These are phyloP conservation scores for Belgica antarctica DNA, from an alignment of 2,888 invertebrate genomes.

Conservation along the genomic window DNA sequence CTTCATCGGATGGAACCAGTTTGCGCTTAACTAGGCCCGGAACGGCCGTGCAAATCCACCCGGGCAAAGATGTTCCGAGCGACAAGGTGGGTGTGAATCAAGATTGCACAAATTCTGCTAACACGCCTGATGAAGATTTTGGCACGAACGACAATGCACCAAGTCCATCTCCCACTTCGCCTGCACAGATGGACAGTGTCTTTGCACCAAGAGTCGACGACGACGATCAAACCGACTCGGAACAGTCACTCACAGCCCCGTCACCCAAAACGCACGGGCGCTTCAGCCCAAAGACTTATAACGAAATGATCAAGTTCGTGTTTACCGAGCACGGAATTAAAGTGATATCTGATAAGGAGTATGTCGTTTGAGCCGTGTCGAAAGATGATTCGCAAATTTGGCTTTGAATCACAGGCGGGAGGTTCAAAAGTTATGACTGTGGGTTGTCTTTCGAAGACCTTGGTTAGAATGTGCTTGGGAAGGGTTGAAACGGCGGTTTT, in stretches of 20 bases:
- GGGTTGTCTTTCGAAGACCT: too few species aligned
- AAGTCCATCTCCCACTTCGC: constrained; percentile 33
- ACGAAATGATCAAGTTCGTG: constrained; percentile 68
- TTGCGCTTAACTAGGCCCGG: constrained; percentile 58
- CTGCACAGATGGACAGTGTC: constrained; percentile 17
- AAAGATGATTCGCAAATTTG: too few species aligned
- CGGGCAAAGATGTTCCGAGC: constrained; percentile 51
- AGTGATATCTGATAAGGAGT: constrained; percentile 76
- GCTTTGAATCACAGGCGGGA: too few species aligned
- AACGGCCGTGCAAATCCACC: constrained; percentile 71
- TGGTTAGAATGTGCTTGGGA: too few species aligned
- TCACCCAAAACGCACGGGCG: constrained; percentile 22
- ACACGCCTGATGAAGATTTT: constrained; percentile 45
- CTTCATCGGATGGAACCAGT: constrained; percentile 47
- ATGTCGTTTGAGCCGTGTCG: constrained; percentile 58
- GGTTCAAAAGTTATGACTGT: too few species aligned
- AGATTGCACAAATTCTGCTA: constrained; percentile 26
- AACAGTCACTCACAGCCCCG: constrained; percentile 46
- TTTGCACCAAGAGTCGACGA: constrained; percentile 45
- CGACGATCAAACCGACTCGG: constrained; percentile 35
- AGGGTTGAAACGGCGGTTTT: too few species aligned
- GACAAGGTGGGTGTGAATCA: constrained; percentile 45
- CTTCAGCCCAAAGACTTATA: constrained; percentile 54
- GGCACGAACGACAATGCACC: constrained; percentile 45
- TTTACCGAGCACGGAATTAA: constrained; percentile 75